These are phyloP conservation scores for Yponomeuta plumbellus DNA, from an alignment of 2,888 invertebrate species.

Conservation along the genomic window DNA sequence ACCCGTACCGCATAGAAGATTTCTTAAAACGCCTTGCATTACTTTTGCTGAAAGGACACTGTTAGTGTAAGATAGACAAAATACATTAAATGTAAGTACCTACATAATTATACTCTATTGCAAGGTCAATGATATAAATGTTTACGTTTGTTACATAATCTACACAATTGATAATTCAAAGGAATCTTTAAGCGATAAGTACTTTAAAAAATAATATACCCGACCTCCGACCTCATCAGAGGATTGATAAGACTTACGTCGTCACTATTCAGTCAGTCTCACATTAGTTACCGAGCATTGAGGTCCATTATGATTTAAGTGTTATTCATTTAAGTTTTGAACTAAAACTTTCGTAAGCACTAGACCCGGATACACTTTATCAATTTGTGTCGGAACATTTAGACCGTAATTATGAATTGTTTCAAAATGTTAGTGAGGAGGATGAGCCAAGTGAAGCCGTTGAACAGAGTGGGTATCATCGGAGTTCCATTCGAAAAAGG, in stretches of 20 bases:
- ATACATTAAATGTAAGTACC: too few relatives aligned
- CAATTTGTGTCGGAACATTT: too few relatives aligned
- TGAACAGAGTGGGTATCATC: constrained; percentile 80
- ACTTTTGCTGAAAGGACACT: too few relatives aligned
- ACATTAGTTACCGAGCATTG: background rate
- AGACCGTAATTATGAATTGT: constrained; percentile 47
- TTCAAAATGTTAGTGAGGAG: constrained; percentile 45
- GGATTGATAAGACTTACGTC: constrained; percentile 24
- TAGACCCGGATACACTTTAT: too few relatives aligned
- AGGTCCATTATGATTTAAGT: background rate
- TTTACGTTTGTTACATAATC: background rate
- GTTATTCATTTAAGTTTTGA: too few relatives aligned
- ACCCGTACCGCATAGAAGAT: background rate
- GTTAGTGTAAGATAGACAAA: too few relatives aligned
- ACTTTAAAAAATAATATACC: constrained; percentile 25
- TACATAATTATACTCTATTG: too few relatives aligned
- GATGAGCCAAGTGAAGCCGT: constrained; percentile 43
- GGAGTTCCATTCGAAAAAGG: constrained; percentile 90
- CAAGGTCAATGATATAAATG: background rate
- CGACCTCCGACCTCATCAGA: constrained; percentile 38
- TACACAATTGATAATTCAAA: constrained; percentile 18
- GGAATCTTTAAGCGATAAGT: constrained; percentile 13
- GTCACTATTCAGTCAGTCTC: background rate
- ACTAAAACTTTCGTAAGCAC: too few relatives aligned
- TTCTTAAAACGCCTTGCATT: too few relatives aligned